These are phyloP conservation scores for Chironomus striatipennis DNA, from an alignment of 1,140 invertebrate genomes.

Conservation along the genomic window DNA sequence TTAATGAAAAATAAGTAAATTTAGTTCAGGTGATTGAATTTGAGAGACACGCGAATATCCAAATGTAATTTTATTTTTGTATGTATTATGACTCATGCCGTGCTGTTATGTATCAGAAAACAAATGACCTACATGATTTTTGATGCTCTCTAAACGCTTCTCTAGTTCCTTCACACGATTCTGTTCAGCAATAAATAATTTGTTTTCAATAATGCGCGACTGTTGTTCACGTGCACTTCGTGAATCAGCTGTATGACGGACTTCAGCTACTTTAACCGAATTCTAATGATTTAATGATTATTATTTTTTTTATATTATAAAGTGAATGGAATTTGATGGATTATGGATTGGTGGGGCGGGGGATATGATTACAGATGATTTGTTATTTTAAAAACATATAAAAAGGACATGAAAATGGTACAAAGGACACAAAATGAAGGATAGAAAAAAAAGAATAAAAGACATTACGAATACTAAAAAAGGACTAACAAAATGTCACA, in stretches of 20 bases:
- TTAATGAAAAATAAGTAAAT: neutral
- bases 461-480: constrained; percentile 25
- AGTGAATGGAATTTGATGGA: constrained; percentile 14
- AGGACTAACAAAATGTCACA: neutral
- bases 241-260: constrained; percentile 52
- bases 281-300: constrained; percentile 42
- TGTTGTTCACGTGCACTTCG: constrained; percentile 53
- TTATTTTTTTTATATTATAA: neutral
- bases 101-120: neutral
- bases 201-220: constrained; percentile 60
- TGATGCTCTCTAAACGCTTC: constrained; percentile 67
- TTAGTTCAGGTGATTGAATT: neutral
- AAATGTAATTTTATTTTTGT: neutral
- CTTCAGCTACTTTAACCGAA: constrained; percentile 57
- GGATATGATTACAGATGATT: too few relatives aligned
- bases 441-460: constrained; percentile 25
- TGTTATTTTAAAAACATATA: too few relatives aligned
- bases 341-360: neutral
- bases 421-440: constrained; percentile 20
- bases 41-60: neutral
- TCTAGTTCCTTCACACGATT: constrained; percentile 72
- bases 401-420: neutral
- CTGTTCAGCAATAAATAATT: constrained; percentile 61
- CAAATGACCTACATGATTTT: constrained; percentile 58
- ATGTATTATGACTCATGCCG: neutral